A percentile compares a stretch with the other conserved stretches of the same genome.
phyloP scores from a whole-genome alignment of 2,888 invertebrate species.

The Lasioglossum marginatum region DNA sequence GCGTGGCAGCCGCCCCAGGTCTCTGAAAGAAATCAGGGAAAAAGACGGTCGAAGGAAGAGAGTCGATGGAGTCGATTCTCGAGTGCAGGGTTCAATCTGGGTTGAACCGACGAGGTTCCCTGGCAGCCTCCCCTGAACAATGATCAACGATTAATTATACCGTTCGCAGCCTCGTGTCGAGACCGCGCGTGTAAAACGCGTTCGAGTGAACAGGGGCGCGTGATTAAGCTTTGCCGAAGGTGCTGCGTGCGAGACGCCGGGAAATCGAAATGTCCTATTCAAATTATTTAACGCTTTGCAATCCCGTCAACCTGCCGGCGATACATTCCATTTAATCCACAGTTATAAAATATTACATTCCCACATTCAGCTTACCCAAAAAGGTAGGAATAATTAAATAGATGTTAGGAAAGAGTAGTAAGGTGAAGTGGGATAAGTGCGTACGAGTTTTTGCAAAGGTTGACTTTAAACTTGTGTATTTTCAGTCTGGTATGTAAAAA shows the following conservation, averaged over 20 bases:
- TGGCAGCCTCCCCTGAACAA: constrained; percentile 63
- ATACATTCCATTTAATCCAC: neutral
- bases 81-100: constrained; percentile 60
- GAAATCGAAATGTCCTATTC: neutral
- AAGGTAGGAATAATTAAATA: neutral
- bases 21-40: constrained; percentile 23
- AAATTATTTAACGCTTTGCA: constrained; percentile 4
- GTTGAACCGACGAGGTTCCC: constrained; percentile 31
- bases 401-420: no score
- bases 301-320: neutral
- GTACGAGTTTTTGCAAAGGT: no score
- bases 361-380: neutral
- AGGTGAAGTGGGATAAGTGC: no score
- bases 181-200: constrained; percentile 55
- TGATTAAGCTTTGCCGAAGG: constrained; percentile 30
- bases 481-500: no score
- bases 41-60: constrained; percentile 13
- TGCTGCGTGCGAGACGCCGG: neutral
- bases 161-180: constrained; percentile 41
- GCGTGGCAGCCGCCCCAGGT: constrained; percentile 25
- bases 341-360: neutral
- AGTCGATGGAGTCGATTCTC: constrained; percentile 53
- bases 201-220: constrained; percentile 45
- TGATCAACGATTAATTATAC: constrained; percentile 72
- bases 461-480: no score